A percentile compares a stretch with the other conserved stretches of the same genome.
Evolutionary conservation across 2,888 invertebrate species (phyloP).

Genomic region (Amaurobius ferox): DNA sequence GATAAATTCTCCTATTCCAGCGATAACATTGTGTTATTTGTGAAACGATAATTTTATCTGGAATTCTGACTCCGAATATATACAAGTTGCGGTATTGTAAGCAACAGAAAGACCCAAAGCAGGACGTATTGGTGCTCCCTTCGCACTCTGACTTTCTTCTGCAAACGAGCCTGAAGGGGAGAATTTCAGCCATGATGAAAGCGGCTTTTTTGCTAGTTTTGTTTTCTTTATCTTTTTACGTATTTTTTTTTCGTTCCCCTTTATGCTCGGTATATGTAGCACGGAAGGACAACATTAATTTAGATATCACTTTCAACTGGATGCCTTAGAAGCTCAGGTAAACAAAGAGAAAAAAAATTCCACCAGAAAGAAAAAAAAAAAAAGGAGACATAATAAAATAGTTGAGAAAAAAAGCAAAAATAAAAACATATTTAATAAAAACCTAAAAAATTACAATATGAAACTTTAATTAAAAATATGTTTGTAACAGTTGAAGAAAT

Average conservation of each 20-base stretch:
- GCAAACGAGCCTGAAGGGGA: constrained; percentile 6
- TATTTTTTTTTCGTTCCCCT: not conserved
- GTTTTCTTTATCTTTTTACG: no score
- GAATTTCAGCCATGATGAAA: constrained; percentile 14
- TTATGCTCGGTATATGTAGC: not conserved
- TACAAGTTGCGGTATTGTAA: not conserved
- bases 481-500: no score
- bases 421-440: no score
- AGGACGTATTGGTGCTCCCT: not conserved
- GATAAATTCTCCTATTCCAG: not conserved
- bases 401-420: no score
- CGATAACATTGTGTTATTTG: constrained; percentile 2
- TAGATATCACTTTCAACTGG: not conserved
- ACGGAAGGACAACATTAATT: constrained; percentile 6
- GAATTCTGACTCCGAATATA: not conserved
- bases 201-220: not conserved
- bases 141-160: not conserved
- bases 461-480: no score
- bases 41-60: not conserved
- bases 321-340: no score
- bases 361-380: no score
- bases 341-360: no score
- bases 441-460: no score
- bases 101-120: not conserved
- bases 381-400: no score